Conservation (phyloP, 2,888 invertebrate species). For the Luperina testacea region DNA sequence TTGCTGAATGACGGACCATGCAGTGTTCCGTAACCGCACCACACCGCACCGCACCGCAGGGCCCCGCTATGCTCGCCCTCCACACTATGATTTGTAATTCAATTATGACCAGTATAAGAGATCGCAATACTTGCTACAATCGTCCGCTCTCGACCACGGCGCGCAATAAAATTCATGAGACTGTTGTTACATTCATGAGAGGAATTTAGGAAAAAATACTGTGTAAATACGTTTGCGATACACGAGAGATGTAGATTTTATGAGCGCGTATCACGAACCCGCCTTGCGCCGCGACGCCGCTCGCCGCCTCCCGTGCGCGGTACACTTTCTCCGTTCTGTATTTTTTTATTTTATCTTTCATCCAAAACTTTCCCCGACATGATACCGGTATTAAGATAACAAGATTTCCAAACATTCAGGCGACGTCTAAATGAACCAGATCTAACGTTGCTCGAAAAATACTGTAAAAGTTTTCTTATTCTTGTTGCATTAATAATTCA, state of each 20-base stretch:
- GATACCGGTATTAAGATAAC: slow-evolving; percentile 62
- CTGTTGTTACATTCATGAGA: slow-evolving; percentile 73
- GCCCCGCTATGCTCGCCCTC: slow-evolving; percentile 24
- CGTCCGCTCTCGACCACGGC: slow-evolving; percentile 64
- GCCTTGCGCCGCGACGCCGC: slow-evolving; percentile 34
- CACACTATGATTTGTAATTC: slow-evolving; percentile 75
- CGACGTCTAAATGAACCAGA: slow-evolving; percentile 58
- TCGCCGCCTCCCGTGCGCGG: slow-evolving; percentile 1
- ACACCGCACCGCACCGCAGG: slow-evolving; percentile 21
- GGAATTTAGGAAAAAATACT: slow-evolving; percentile 74
- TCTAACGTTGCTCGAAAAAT: slow-evolving; percentile 58
- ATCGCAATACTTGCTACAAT: slow-evolving; percentile 68
- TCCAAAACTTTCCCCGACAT: slow-evolving; percentile 50
- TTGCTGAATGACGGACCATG: slow-evolving; percentile 67
- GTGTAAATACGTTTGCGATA: slow-evolving; percentile 71
- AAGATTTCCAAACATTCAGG: slow-evolving; percentile 60
- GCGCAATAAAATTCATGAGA: slow-evolving; percentile 80
- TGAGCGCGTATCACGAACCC: slow-evolving; percentile 61
- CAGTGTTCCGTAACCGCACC: slow-evolving; percentile 64
- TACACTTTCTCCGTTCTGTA: slow-evolving; percentile 34
- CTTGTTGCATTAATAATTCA: slow-evolving; percentile 63
- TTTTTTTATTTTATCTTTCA: slow-evolving; percentile 46
- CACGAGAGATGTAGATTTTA: slow-evolving; percentile 71
- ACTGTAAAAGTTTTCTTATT: slow-evolving; percentile 58
- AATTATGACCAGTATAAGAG: slow-evolving; percentile 74